These are phyloP conservation scores for Xenentodon cancila DNA, from an alignment of 2,797 vertebrate genomes.

Conservation along the genomic window DNA sequence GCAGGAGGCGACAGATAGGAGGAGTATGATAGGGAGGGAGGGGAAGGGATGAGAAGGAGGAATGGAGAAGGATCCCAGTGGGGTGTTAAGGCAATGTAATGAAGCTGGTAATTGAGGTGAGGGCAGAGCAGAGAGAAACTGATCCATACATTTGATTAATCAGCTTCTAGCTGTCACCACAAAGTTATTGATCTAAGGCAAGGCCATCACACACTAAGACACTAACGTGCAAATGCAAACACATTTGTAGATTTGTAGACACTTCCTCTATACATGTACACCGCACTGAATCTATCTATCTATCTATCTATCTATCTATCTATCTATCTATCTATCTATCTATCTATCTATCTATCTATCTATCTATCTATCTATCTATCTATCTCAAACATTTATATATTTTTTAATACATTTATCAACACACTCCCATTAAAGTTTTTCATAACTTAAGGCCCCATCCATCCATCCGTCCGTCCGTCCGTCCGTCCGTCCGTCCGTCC, in stretches of 20 bases:
- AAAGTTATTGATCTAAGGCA: conserved; percentile 74
- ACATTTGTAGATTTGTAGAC: conserved; percentile 6
- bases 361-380: conserved; percentile 23
- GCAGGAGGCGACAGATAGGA: conserved; percentile 18
- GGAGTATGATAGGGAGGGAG: not conserved
- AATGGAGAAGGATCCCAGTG: conserved; percentile 69
- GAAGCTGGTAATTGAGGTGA: conserved; percentile 83
- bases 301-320: conserved; percentile 1
- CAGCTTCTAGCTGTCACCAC: conserved; percentile 83
- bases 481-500: no score
- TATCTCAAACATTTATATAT: conserved; percentile 34
- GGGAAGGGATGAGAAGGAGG: conserved; percentile 5
- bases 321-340: not conserved
- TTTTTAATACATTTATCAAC: no score
- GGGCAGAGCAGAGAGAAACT: conserved; percentile 74
- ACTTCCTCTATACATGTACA: conserved; percentile 2
- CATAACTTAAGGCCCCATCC: conserved; percentile 31
- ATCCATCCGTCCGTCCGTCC: no score
- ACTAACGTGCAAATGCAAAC: conserved; percentile 29
- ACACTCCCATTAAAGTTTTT: conserved; percentile 1
- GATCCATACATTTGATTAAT: conserved; percentile 84
- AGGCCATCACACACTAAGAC: conserved; percentile 53
- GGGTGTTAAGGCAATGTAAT: conserved; percentile 82
- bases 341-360: conserved; percentile 21
- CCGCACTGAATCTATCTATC: conserved; percentile 30